Evolutionary conservation across 2,888 invertebrate species (phyloP).

Genomic region (Noctua fimbriata): DNA sequence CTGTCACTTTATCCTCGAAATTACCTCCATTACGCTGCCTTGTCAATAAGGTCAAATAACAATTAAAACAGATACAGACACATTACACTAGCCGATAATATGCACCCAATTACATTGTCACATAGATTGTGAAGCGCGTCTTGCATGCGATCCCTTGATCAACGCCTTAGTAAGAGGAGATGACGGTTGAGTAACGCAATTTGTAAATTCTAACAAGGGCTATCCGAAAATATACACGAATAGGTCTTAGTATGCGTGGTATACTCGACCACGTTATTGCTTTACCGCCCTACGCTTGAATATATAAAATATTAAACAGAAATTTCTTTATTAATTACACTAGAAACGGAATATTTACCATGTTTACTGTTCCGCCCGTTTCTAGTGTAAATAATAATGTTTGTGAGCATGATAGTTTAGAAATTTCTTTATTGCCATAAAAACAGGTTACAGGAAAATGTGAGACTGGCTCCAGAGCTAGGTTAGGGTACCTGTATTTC

Average conservation of each 20-base stretch:
- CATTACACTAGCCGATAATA: background rate
- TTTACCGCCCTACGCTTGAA: too few relatives aligned
- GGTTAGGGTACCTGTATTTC: too few relatives aligned
- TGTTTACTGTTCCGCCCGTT: too few relatives aligned
- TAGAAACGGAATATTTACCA: too few relatives aligned
- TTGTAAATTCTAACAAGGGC: background rate
- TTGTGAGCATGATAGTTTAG: too few relatives aligned
- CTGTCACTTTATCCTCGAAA: background rate
- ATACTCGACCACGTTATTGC: background rate
- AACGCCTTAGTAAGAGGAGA: constrained; percentile 2
- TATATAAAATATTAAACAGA: too few relatives aligned
- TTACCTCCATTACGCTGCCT: constrained; percentile 11
- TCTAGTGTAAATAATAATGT: too few relatives aligned
- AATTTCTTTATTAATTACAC: too few relatives aligned
- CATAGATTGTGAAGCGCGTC: constrained; percentile 35
- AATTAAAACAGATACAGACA: constrained; percentile 16
- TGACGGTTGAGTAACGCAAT: background rate
- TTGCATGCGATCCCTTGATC: constrained; percentile 22
- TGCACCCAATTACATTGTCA: constrained; percentile 45
- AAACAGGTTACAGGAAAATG: too few relatives aligned
- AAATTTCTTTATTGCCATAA: too few relatives aligned
- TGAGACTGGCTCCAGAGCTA: too few relatives aligned
- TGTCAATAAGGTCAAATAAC: constrained; percentile 35
- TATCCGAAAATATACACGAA: background rate
- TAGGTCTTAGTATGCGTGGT: background rate